A percentile compares a stretch with the other conserved stretches of the same genome.
Evolutionary conservation across 2,113 vertebrate genomes (phyloP).

Genomic region (Malurus alboscapulatus): DNA sequence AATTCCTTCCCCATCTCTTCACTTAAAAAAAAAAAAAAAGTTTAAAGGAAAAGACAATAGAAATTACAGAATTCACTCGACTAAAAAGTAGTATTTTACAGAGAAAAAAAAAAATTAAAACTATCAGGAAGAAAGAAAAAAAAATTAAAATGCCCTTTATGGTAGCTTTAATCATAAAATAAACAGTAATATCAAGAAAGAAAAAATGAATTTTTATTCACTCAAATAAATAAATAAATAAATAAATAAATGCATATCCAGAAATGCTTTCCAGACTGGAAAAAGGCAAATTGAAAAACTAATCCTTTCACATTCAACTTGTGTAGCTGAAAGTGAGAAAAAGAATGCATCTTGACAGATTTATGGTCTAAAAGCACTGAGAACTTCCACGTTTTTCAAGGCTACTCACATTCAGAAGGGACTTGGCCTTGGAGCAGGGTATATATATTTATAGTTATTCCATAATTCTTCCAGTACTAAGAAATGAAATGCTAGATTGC

Average conservation of each 20-base stretch:
- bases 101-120: background rate
- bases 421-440: background rate
- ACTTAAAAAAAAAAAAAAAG: background rate
- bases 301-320: background rate
- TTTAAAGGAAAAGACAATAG: background rate
- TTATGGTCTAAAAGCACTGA: slow-evolving; percentile 34
- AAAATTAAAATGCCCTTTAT: background rate
- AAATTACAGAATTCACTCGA: background rate
- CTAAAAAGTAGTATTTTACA: background rate
- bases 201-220: background rate
- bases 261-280: background rate
- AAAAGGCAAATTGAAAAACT: background rate
- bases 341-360: background rate
- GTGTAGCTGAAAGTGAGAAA: background rate
- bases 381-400: background rate
- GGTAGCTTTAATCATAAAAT: background rate
- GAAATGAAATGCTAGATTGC: background rate
- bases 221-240: background rate
- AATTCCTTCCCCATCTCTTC: background rate
- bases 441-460: background rate
- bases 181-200: background rate
- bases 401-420: background rate
- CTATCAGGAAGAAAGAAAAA: background rate
- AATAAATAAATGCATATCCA: background rate
- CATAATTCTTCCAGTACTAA: background rate